A percentile compares a stretch with the other conserved stretches of the same genome.
phyloP scores from a whole-genome alignment of 2,797 vertebrate species.

The Cynopterus sphinx region DNA sequence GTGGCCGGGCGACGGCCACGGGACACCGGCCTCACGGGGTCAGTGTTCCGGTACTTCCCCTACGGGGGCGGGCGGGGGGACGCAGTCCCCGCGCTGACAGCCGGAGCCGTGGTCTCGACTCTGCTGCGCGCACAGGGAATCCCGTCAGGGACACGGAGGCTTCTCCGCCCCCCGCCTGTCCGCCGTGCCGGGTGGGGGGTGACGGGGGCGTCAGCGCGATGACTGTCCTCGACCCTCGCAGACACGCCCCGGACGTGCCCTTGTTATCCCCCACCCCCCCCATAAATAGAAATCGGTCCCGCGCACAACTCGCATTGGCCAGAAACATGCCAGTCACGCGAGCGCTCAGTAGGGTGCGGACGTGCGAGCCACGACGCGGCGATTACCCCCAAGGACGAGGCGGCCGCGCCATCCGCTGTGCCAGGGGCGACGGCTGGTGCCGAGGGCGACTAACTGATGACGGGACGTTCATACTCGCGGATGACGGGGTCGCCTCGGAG shows the following conservation, averaged over 20 bases:
- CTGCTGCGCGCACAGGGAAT: not conserved
- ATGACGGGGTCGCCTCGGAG: too few species aligned
- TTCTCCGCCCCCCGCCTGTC: not conserved
- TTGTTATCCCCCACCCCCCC: not conserved
- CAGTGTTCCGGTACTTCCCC: constrained; percentile 63
- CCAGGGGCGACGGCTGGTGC: too few species aligned
- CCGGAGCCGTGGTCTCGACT: constrained; percentile 60
- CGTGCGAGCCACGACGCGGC: too few species aligned
- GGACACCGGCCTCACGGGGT: constrained; percentile 51
- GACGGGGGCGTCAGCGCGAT: not conserved
- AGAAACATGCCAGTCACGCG: constrained; percentile 77
- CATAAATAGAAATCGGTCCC: not conserved
- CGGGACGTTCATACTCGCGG: too few species aligned
- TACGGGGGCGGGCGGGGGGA: too few species aligned
- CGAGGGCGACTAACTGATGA: too few species aligned
- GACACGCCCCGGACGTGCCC: not conserved
- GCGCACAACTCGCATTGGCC: constrained; percentile 61
- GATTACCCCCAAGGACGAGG: too few species aligned
- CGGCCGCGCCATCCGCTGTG: too few species aligned
- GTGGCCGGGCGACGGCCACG: constrained; percentile 37
- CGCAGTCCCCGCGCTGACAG: constrained; percentile 65
- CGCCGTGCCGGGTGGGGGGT: not conserved
- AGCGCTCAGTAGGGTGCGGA: constrained; percentile 75
- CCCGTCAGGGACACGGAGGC: not conserved
- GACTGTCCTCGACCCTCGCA: not conserved